Evolutionary conservation across 2,113 vertebrate genomes (phyloP).

Genomic region (Glaucidium brasilianum): DNA sequence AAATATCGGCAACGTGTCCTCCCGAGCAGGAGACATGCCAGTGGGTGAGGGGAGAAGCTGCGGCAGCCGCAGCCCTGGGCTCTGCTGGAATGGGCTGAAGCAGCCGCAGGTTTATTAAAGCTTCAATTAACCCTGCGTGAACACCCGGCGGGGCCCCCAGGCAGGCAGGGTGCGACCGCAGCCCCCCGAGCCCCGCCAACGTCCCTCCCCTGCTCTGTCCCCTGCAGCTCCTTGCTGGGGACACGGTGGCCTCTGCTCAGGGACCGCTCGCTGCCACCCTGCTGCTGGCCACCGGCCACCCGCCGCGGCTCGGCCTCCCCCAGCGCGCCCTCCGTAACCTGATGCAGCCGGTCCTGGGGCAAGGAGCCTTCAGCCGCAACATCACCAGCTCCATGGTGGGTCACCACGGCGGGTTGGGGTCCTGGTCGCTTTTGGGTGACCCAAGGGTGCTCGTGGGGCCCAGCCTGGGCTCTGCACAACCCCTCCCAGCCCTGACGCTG

Average conservation of each 20-base stretch:
- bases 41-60: background rate
- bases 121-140: fast-evolving
- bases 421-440: background rate
- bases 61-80: background rate
- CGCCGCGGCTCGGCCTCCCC: conserved; percentile 43
- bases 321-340: background rate
- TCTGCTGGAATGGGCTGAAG: background rate
- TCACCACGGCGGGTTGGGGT: fast-evolving
- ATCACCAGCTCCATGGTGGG: background rate
- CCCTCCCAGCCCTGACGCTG: fast-evolving
- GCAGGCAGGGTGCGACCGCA: fast-evolving
- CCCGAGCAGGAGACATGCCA: fast-evolving
- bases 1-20: background rate
- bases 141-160: fast-evolving
- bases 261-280: background rate
- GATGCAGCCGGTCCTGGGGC: background rate
- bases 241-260: background rate
- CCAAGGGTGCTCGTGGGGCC: background rate
- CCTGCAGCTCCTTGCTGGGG: background rate
- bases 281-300: background rate
- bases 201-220: background rate
- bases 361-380: conserved; percentile 10
- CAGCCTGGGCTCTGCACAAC: background rate
- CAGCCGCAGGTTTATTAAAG: background rate
- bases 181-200: fast-evolving